These are phyloP conservation scores for Villa cingulata DNA, from an alignment of 2,888 invertebrate genomes.

Conservation along the genomic window DNA sequence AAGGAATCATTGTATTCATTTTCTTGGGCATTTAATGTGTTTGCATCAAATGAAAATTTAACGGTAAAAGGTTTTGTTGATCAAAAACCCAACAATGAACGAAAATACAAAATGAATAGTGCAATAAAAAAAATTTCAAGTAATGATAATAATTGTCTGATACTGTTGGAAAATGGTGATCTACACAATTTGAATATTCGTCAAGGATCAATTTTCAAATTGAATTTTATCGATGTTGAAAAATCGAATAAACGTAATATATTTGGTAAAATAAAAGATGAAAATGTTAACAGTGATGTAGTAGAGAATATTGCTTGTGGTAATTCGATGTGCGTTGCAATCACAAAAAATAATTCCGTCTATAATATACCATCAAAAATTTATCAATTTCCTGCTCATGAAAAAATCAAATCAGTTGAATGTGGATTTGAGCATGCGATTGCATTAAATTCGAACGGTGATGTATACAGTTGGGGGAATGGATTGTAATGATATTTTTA, in stretches of 20 bases:
- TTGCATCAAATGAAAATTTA: conserved; percentile 17
- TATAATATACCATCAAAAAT: conserved; percentile 49
- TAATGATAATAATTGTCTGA: conserved; percentile 24
- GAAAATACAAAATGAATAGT: conserved; percentile 16
- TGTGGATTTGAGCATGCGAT: conserved; percentile 75
- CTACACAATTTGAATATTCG: conserved; percentile 21
- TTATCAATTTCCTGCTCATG: conserved; percentile 38
- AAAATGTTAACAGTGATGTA: conserved; percentile 15
- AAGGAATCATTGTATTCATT: conserved; percentile 11
- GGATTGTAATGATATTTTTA: too few relatives aligned
- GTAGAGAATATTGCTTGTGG: conserved; percentile 38
- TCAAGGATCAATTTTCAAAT: conserved; percentile 1
- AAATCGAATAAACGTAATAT: conserved; percentile 21
- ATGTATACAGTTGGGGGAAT: conserved; percentile 69
- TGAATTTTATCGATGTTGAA: conserved; percentile 10
- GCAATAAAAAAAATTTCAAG: conserved; percentile 21
- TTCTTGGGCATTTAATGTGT: conserved; percentile 27
- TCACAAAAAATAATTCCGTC: conserved; percentile 39
- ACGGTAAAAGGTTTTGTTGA: conserved; percentile 22
- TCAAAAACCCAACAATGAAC: conserved; percentile 9
- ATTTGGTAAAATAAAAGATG: conserved; percentile 18
- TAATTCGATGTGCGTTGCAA: conserved; percentile 36
- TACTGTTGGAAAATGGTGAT: conserved; percentile 24
- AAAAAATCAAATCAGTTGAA: conserved; percentile 47
- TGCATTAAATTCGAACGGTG: conserved; percentile 52